These are phyloP conservation scores for Hemithea aestivaria DNA, from an alignment of 2,888 invertebrate genomes.

Conservation along the genomic window DNA sequence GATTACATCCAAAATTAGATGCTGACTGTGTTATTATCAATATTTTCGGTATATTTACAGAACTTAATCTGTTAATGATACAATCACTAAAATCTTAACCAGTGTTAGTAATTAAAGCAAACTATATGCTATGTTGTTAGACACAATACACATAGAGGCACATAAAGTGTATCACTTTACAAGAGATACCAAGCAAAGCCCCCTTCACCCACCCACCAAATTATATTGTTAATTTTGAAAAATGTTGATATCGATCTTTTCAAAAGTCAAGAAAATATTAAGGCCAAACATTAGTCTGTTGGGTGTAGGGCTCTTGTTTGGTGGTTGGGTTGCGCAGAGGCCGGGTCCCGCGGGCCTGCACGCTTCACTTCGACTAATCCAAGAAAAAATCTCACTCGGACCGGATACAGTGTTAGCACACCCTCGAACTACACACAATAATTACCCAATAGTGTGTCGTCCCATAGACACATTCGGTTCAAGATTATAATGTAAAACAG, in stretches of 20 bases:
- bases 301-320: slow-evolving; percentile 79
- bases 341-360: slow-evolving; percentile 74
- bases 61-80: slow-evolving; percentile 9
- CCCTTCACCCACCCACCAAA: slow-evolving; percentile 80
- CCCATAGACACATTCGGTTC: slow-evolving; percentile 26
- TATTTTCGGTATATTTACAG: too few species aligned
- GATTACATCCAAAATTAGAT: too few species aligned
- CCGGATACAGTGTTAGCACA: slow-evolving; percentile 48
- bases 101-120: slow-evolving; percentile 8
- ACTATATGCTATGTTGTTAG: slow-evolving; percentile 16
- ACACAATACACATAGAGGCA: slow-evolving; percentile 23
- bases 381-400: slow-evolving; percentile 41
- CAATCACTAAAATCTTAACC: too few species aligned
- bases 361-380: slow-evolving; percentile 47
- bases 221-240: slow-evolving; percentile 56
- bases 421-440: slow-evolving; percentile 35
- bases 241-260: slow-evolving; percentile 6
- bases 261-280: slow-evolving; percentile 23
- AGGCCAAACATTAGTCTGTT: slow-evolving; percentile 52
- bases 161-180: slow-evolving; percentile 18
- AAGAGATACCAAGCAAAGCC: slow-evolving; percentile 80
- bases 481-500: slow-evolving; percentile 19
- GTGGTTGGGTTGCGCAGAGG: slow-evolving; percentile 78
- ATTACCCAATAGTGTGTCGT: slow-evolving; percentile 30
- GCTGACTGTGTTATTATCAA: too few species aligned